Evolutionary conservation across 2,888 invertebrate species (phyloP), one percentile per base, ranked within the genome.

Genomic region (Caenorhabditis uteleia): DNA sequence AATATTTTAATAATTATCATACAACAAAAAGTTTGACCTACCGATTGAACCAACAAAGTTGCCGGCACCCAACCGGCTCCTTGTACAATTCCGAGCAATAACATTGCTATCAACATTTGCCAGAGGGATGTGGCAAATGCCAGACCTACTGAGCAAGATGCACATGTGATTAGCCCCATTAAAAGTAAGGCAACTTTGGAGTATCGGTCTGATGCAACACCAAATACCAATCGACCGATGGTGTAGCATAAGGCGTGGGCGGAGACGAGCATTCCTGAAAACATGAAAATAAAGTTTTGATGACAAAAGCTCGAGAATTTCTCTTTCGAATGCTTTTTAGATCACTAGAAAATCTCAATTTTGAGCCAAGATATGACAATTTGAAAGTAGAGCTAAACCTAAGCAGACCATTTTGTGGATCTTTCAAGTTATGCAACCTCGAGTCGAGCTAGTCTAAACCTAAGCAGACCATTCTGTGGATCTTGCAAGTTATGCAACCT

Each of bases 1-100:
- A 54, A 45, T n/a, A n/a, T n/a, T n/a, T n/a, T n/a, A n/a, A n/a
- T n/a, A n/a, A n/a, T n/a, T n/a, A n/a, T n/a, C n/a, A n/a, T n/a
- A n/a, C 14, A 29, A 29, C 14, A 29, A 29, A 14, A 10, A 29
- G n/a, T 26, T 10, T 2, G 3, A 33, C 55, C 33, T 25, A 68
- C 68, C 23, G 54, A 53, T 40, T 65, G 49, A 5, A 70, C 60
- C 2, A 73, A 31, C 12, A 51, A 39, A 12, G 70, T 66, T 2
- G 70, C 59, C 2, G 73, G 70, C 23, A 65, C 58, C 73, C 73
- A 73, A 36, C 65, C 73, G 8, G 66, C 65, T 31, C 73, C 73
- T 46, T 73, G 73, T 1, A 73, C 54, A 29, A 58, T 50, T 42
- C 70, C 70, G 14, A 68, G 38, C 14, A 67, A 34, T 29, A 60